Percentiles rank a stretch among this genome's conserved stretches.
Evolutionary conservation across 1,140 invertebrate species (phyloP).

Genomic region (Lerema accius): DNA sequence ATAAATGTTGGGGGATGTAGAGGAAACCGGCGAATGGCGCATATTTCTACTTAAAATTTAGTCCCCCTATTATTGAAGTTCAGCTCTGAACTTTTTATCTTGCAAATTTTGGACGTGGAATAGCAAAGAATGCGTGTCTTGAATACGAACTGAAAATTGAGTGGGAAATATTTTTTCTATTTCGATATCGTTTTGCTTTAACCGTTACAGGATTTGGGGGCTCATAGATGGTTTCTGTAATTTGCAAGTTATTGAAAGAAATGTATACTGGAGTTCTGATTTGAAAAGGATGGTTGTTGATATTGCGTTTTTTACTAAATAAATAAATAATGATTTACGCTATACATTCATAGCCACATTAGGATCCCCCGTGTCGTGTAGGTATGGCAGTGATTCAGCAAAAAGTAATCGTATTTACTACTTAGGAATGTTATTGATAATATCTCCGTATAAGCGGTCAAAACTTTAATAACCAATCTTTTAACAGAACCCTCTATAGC

Average conservation of each 20-base stretch:
- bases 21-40: neutral
- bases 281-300: too few relatives aligned
- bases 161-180: neutral
- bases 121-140: neutral
- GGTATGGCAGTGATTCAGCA: too few relatives aligned
- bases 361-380: too few relatives aligned
- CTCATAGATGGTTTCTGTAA: neutral
- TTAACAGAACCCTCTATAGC: too few relatives aligned
- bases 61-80: neutral
- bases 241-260: neutral
- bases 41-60: neutral
- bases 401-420: too few relatives aligned
- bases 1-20: neutral
- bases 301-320: too few relatives aligned
- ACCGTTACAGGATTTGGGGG: neutral
- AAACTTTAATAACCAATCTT: too few relatives aligned
- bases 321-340: too few relatives aligned
- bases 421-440: too few relatives aligned
- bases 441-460: too few relatives aligned
- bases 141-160: neutral
- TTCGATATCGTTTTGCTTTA: neutral
- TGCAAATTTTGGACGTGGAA: neutral
- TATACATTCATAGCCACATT: too few relatives aligned
- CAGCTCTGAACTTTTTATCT: neutral
- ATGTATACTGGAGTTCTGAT: too few relatives aligned